These are phyloP conservation scores for Arge pagana DNA, from an alignment of 2,888 invertebrate species.

Conservation along the genomic window DNA sequence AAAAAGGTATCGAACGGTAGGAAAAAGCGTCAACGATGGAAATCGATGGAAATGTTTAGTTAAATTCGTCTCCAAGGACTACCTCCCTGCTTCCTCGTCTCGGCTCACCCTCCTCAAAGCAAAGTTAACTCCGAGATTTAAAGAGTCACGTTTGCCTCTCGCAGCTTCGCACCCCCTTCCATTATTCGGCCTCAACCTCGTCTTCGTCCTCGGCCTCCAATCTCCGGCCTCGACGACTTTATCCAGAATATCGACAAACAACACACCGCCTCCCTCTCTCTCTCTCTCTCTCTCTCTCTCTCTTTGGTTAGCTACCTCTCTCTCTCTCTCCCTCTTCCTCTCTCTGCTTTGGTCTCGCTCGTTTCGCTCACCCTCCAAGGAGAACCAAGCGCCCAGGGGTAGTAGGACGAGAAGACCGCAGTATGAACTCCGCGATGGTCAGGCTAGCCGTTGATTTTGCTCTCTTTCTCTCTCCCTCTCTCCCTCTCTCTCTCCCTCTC, in stretches of 20 bases:
- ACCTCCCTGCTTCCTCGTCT: neutral
- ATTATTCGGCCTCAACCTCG: neutral
- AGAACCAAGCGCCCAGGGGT: slow-evolving; percentile 1
- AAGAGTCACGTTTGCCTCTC: slow-evolving; percentile 22
- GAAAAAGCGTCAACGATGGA: no score
- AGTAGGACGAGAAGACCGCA: slow-evolving; percentile 6
- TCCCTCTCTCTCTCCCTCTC: slow-evolving; percentile 15
- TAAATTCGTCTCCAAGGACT: no score
- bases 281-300: slow-evolving; percentile 19
- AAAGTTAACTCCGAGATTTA: slow-evolving; percentile 15
- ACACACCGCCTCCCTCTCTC: slow-evolving; percentile 34
- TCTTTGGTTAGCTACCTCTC: slow-evolving; percentile 18
- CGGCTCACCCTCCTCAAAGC: slow-evolving; percentile 5
- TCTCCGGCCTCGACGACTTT: slow-evolving; percentile 44
- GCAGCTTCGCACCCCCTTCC: neutral
- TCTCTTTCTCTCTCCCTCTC: slow-evolving; percentile 8
- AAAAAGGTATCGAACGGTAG: no score
- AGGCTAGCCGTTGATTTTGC: slow-evolving; percentile 16
- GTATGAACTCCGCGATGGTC: slow-evolving; percentile 14
- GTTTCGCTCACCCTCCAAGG: no score
- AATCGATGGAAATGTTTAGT: no score
- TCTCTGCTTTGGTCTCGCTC: no score
- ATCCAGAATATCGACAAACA: slow-evolving; percentile 47
- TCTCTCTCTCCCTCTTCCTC: no score
- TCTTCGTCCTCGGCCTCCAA: neutral